A percentile compares a stretch with the other conserved stretches of the same genome.
phyloP scores from a whole-genome alignment of 1,140 invertebrate species.

The Hylaeus anthracinus region DNA sequence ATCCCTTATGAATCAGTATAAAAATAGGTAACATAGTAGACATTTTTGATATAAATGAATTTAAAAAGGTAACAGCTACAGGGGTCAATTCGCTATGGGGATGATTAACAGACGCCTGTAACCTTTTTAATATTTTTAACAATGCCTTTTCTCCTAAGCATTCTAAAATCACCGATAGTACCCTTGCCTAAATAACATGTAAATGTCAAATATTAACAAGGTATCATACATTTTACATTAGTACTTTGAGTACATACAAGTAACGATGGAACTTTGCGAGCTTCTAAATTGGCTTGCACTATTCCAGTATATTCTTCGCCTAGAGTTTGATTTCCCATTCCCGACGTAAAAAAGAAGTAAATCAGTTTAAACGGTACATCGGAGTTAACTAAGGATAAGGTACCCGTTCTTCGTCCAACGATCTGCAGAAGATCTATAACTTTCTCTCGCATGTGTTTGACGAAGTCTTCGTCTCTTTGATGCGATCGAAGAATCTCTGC shows the following conservation, averaged over 20 bases:
- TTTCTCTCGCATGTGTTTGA: slow-evolving; percentile 73
- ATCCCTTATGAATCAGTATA: slow-evolving; percentile 73
- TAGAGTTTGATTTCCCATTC: slow-evolving; percentile 92
- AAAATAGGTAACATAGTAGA: slow-evolving; percentile 71
- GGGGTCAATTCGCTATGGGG: slow-evolving; percentile 64
- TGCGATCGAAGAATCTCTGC: slow-evolving; percentile 81
- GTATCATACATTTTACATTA: neutral
- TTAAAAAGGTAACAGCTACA: slow-evolving; percentile 65
- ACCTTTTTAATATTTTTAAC: slow-evolving; percentile 64
- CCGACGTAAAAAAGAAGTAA: slow-evolving; percentile 91
- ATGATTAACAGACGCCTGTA: slow-evolving; percentile 67
- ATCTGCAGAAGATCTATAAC: slow-evolving; percentile 73
- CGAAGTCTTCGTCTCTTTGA: slow-evolving; percentile 81
- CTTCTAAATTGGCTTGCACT: slow-evolving; percentile 86
- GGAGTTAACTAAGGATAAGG: slow-evolving; percentile 58
- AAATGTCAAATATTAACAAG: neutral
- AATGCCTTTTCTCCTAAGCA: slow-evolving; percentile 73
- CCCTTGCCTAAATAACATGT: slow-evolving; percentile 61
- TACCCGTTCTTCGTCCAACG: slow-evolving; percentile 58
- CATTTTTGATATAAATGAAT: slow-evolving; percentile 65
- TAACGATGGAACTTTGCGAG: slow-evolving; percentile 71
- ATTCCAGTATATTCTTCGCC: slow-evolving; percentile 97
- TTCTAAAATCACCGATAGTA: slow-evolving; percentile 73
- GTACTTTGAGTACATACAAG: slow-evolving; percentile 63
- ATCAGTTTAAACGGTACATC: slow-evolving; percentile 80